Evolutionary conservation across 35 echinoderm and acorn worm genomes (phyloP), one percentile per base, ranked within the genome.

Genomic region (Eucidaris tribuloides): DNA sequence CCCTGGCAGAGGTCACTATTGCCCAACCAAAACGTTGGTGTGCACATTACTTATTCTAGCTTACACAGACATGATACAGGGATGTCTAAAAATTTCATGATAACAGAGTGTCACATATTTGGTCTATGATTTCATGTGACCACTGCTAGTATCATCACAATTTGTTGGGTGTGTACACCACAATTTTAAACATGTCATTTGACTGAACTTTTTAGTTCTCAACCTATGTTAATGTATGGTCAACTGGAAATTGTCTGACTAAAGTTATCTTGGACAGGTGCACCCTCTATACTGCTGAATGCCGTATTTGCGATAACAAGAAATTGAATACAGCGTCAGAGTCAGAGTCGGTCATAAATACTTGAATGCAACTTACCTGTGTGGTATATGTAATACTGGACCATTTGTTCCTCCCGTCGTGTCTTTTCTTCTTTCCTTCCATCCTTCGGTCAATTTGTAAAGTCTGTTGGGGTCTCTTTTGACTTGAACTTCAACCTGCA

Each of bases 401-500:
- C 76, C 90, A 80, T 85, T 86, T 45, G 57, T 34, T 15, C 76
- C 4, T 33, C 76, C 4, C 3, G 65, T 45, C 1, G 82, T 74
- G 32, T 92, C 95, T 72, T 98, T 98, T 49, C 78, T 84, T 44
- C 95, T 83, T 76, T 98, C 95, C 34, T 98, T 86, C 90, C 85
- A 90, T 77, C 95, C 95, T 52, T 91, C 81, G 29, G 95, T 98
- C 55, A 98, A 57, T 58, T 83, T 59, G 68, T 98, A 98, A 18
- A 98, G 79, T 40, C 95, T 89, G 30, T 82, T 89, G 20, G 90
- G 95, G 64, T 98, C 95, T 46, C 95, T 80, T 45, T 81, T 77
- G 5, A 84, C 95, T 72, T 98, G 82, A 20, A 98, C 95, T 74
- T 89, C 90, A 59, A 93, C 95, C 95, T 98, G 62, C 2, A 43